Percentiles rank a stretch among this genome's conserved stretches.
Evolutionary conservation across 2,797 vertebrate genomes (phyloP).

Genomic region (Sebastiscus albofasciatus): DNA sequence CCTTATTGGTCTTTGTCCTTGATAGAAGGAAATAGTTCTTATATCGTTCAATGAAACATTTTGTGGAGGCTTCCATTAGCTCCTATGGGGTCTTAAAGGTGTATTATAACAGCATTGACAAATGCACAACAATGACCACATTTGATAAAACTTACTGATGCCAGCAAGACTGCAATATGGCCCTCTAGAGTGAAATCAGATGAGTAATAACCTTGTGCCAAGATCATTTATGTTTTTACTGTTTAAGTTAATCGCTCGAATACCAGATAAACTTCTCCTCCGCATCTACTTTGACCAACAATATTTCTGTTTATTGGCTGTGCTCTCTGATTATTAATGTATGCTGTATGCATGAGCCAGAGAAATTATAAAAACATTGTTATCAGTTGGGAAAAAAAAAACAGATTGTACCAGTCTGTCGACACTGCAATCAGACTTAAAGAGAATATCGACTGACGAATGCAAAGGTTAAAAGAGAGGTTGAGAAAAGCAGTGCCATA

Average conservation of each 20-base stretch:
- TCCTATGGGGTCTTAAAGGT: background rate
- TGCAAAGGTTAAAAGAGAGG: conserved; percentile 60
- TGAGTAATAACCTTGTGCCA: background rate
- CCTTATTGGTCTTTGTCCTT: conserved; percentile 26
- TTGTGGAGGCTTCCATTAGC: conserved; percentile 2
- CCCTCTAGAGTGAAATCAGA: conserved; percentile 4
- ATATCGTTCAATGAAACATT: conserved; percentile 13
- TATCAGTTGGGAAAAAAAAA: conserved; percentile 1
- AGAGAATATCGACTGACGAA: conserved; percentile 54
- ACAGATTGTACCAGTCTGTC: conserved; percentile 23
- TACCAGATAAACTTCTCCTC: background rate
- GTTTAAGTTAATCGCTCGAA: conserved; percentile 8
- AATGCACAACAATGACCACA: conserved; percentile 19
- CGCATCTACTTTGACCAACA: conserved; percentile 15
- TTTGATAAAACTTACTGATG: conserved; percentile 3
- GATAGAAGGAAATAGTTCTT: conserved; percentile 9
- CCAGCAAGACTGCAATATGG: background rate
- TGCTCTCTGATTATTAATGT: conserved; percentile 31
- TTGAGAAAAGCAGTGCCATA: conserved; percentile 52
- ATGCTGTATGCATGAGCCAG: conserved; percentile 7
- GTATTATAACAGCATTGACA: background rate
- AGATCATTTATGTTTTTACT: conserved; percentile 14
- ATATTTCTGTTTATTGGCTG: conserved; percentile 18
- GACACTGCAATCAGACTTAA: conserved; percentile 33
- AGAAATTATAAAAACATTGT: conserved; percentile 24